phyloP scores from a whole-genome alignment of 2,888 invertebrate genomes.

The Ramazzottius varieornatus region DNA sequence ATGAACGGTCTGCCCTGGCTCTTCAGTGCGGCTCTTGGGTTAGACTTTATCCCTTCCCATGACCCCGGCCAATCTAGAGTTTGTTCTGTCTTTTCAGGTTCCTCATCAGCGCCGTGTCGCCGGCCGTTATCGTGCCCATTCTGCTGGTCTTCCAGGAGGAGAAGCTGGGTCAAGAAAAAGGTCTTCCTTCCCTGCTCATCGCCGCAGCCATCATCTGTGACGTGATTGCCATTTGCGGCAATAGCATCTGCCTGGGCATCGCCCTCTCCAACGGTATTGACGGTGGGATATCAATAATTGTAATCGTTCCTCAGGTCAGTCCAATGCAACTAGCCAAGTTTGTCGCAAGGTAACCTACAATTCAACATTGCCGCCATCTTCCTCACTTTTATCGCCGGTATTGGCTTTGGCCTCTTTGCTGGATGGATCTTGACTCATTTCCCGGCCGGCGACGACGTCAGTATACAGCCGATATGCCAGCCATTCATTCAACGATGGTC shows the following conservation, averaged over 20 bases:
- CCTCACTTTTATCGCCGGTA: not conserved
- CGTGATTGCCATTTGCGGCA: conserved; percentile 25
- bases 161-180: conserved; percentile 21
- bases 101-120: conserved; percentile 22
- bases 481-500: too few relatives aligned
- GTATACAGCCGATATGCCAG: too few relatives aligned
- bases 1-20: conserved; percentile 9
- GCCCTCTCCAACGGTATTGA: conserved; percentile 13
- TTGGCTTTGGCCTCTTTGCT: not conserved
- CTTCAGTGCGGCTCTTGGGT: conserved; percentile 13
- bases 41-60: too few relatives aligned
- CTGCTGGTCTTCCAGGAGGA: conserved; percentile 19
- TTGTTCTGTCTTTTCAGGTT: conserved; percentile 10
- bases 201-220: conserved; percentile 27
- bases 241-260: conserved; percentile 21
- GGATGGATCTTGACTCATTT: not conserved
- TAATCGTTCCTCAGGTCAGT: not conserved
- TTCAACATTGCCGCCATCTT: not conserved
- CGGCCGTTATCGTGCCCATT: conserved; percentile 25
- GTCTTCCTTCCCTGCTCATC: conserved; percentile 23
- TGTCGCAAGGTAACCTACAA: not conserved
- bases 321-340: too few relatives aligned
- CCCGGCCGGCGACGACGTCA: not conserved
- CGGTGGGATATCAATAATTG: too few relatives aligned
- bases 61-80: too few relatives aligned